Base-by-base conservation (phyloP, 2,888 invertebrate genomes). In the Herminia tarsipennalis region DNA sequence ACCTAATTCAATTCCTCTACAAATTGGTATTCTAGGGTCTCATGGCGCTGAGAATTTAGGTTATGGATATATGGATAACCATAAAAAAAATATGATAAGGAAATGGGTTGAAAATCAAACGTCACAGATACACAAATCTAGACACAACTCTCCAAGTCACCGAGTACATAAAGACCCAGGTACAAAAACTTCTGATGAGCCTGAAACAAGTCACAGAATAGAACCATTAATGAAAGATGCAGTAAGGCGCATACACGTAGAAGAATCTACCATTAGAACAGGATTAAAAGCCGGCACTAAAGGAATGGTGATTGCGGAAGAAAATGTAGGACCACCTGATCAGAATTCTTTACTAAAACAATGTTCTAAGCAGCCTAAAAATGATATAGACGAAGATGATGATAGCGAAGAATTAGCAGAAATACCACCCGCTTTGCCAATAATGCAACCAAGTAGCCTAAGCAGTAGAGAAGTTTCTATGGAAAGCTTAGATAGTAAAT, bases 101-200 rank as follows among this genome's bases (percentile, higher is more conserved):
- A 96, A 97, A 75, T 98, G 98, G 98, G 97, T 98, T 1, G 97
- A 97, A 84, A 97, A 96, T 76, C 97, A 97, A 84, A 96, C 96
- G 0, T 94, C 95, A 10, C 96, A 97, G 87, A 95, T 96, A 61
- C 94, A 95, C 73, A 94, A 94, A 71, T 93, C 93, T 1, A 93
- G 93, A 61, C 93, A 93, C 56, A 92, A 83, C 53, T 92, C 93
- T 8, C 89, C 93, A 13, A 90, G 86, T 57, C 90, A 90, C 48
- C 89, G 87, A 78, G 30, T 58, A 6, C 77, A 81, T 12, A 86
- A 81, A 72, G 81, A 82, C 51, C 53, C 74, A 52, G 54, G 78
- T 66, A 40, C 59, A 72, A 62, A 81, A 86, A 35, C 67, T 30
- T 33, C 70, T 14, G 88, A 86, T 46, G 84, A 79, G 56, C 66